Base-by-base conservation (phyloP, 2,113 vertebrate genomes). In the Myrmophylax atrothorax region DNA sequence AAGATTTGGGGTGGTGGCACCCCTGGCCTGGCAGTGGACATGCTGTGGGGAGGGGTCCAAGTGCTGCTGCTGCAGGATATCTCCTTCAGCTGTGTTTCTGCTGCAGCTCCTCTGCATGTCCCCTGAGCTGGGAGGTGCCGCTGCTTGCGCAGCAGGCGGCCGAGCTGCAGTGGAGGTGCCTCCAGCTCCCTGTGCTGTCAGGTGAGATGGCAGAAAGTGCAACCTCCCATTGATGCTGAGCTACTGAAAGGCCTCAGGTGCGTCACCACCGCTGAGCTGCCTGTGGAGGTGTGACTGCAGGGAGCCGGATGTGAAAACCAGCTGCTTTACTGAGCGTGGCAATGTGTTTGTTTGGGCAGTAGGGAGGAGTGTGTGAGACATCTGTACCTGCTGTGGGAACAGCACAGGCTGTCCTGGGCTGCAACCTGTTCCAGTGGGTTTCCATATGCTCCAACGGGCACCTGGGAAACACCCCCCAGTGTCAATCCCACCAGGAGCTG, bases 241-340 rank as follows among this genome's bases (percentile, higher is more conserved):
- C 63, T 18, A 2, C 77, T 1, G 7, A 52, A 49, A 74, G 49
- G 52, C 47, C 49, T 40, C 40, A 1, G 7, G 24, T 10, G 33
- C 4, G n/a, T 66, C 70, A 42, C 55, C 0, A 10, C 2, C 25
- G 4, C 50, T 14, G 25, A 52, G 3, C 42, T 2, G 8, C 76
- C 16, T 3, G 10, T 2, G 1, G 76, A 77, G 69, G 50, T 60
- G 81, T 47, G 63, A 42, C 14, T 1, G 0, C 7, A 35, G 64
- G 38, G 26, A 75, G 58, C 29, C 4, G 1, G 44, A 20, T 59
- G 26, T 7, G 68, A 42, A 38, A 50, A 3, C 2, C 68, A 38
- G 40, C 38, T 0, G 67, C 81, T 47, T 47, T 35, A 44, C 12
- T 18, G 49, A 63, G 67, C 2, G 0, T 0, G 1, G 55, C 1